Evolutionary conservation across 2,797 vertebrate genomes (phyloP).

Genomic region (Enteromius mattozi): DNA sequence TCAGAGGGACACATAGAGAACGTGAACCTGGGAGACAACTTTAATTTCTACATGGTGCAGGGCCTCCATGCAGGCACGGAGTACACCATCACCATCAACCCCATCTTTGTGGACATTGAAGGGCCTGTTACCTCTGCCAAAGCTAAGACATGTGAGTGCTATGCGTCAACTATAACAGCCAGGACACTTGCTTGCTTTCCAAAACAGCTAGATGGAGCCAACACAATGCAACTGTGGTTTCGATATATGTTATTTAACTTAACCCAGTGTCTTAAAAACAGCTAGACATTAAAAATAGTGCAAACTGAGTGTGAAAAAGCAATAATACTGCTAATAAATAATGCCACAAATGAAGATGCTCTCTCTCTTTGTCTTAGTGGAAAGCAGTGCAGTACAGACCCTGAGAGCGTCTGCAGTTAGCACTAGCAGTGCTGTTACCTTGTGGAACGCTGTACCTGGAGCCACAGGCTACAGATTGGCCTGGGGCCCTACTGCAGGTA

Average conservation of each 20-base stretch:
- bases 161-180: background rate
- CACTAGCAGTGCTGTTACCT: constrained; percentile 78
- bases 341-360: background rate
- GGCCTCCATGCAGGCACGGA: constrained; percentile 82
- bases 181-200: background rate
- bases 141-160: constrained; percentile 80
- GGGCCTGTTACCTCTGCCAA: constrained; percentile 78
- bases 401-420: constrained; percentile 83
- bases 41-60: constrained; percentile 89
- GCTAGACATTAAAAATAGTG: background rate
- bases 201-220: background rate
- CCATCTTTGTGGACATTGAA: constrained; percentile 86
- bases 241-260: background rate
- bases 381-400: constrained; percentile 84
- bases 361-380: constrained; percentile 76
- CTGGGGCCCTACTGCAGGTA: constrained; percentile 89
- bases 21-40: constrained; percentile 83
- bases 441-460: constrained; percentile 86
- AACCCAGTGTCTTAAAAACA: background rate
- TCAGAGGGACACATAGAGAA: constrained; percentile 87
- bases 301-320: background rate
- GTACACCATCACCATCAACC: constrained; percentile 86
- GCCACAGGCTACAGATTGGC: constrained; percentile 88
- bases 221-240: background rate
- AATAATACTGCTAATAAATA: background rate